A percentile compares a stretch with the other conserved stretches of the same genome.
Evolutionary conservation across 2,797 vertebrate species (phyloP).

Genomic region (Sorex maritimensis): DNA sequence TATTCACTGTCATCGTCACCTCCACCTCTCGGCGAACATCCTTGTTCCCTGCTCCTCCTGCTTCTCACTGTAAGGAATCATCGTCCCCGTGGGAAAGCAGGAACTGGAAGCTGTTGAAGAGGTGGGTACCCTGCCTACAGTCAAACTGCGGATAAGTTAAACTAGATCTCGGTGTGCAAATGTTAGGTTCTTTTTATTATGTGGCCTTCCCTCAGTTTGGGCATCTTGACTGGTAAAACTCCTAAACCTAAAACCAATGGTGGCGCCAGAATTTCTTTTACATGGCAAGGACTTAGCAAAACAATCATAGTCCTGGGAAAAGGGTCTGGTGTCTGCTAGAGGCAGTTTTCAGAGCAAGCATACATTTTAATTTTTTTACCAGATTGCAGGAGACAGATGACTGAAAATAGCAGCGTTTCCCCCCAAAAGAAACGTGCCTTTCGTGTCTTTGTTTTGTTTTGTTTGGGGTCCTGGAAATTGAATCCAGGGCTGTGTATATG

Average conservation of each 20-base stretch:
- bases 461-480: too few relatives aligned
- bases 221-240: background rate
- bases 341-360: background rate
- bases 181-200: background rate
- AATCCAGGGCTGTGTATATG: too few relatives aligned
- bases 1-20: rapidly evolving
- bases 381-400: background rate
- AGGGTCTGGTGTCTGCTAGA: background rate
- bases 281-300: background rate
- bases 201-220: background rate
- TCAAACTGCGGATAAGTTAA: background rate
- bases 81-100: background rate
- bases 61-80: background rate
- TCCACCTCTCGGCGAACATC: rapidly evolving
- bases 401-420: background rate
- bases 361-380: background rate
- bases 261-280: background rate
- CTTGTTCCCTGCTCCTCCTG: background rate
- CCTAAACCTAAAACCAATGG: background rate
- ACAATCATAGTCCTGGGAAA: background rate
- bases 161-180: background rate
- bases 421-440: background rate
- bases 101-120: background rate
- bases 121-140: background rate
- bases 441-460: too few relatives aligned